A percentile compares a stretch with the other conserved stretches of the same genome.
phyloP scores from a whole-genome alignment of 1,140 invertebrate genomes.

The Pachyrhynchus sulphureomaculatus region DNA sequence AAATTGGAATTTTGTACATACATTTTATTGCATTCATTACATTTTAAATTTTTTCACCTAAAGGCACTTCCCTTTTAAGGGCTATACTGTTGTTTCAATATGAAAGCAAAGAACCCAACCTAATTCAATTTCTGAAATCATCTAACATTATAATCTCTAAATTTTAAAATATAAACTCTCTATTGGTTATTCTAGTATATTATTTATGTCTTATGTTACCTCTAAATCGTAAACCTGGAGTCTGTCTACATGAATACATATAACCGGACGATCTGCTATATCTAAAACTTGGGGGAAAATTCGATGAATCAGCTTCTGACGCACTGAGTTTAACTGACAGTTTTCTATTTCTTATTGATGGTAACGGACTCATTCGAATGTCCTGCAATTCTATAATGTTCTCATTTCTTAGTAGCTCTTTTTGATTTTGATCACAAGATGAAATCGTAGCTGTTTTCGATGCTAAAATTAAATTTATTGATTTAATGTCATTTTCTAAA shows the following conservation, averaged over 20 bases:
- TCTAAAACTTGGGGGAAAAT: conserved; percentile 79
- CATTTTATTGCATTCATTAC: too few species aligned
- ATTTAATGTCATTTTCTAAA: too few species aligned
- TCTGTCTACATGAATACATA: conserved; percentile 49
- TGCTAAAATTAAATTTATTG: conserved; percentile 42
- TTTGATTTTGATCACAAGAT: conserved; percentile 39
- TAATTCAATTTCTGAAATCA: too few species aligned
- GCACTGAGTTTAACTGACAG: conserved; percentile 52
- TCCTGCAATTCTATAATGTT: conserved; percentile 81
- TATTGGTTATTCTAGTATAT: too few species aligned
- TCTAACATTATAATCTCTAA: too few species aligned
- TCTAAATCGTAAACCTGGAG: conserved; percentile 61
- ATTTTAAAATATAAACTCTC: too few species aligned
- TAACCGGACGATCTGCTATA: conserved; percentile 65
- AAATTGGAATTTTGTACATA: too few species aligned
- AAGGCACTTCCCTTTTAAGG: too few species aligned
- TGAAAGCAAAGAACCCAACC: too few species aligned
- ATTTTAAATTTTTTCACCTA: too few species aligned
- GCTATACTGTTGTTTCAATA: too few species aligned
- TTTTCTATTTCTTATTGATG: conserved; percentile 72
- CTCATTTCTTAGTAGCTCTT: conserved; percentile 51
- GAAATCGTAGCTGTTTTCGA: conserved; percentile 46
- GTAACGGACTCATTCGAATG: conserved; percentile 78
- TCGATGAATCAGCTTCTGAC: conserved; percentile 62
- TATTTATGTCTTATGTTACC: too few species aligned